phyloP scores from a whole-genome alignment of 2,113 vertebrate genomes.

The Setophaga kirtlandii region DNA sequence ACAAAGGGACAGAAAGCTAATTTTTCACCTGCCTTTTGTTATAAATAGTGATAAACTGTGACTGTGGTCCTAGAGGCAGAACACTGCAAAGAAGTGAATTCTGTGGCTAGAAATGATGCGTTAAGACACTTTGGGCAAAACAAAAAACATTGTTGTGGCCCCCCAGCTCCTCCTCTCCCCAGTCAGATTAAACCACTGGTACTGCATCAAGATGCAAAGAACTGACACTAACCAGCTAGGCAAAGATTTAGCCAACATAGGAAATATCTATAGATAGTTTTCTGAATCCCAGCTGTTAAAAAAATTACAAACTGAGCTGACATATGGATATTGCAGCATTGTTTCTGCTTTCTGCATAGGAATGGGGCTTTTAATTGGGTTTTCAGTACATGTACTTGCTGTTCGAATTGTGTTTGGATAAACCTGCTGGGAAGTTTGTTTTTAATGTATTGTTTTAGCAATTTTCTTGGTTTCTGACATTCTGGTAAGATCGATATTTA shows the following conservation, averaged over 20 bases:
- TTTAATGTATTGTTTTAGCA: constrained; percentile 11
- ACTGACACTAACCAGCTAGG: not conserved
- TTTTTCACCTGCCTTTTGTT: not conserved
- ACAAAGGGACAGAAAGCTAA: not conserved
- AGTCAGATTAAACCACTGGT: not conserved
- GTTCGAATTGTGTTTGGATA: constrained; percentile 1
- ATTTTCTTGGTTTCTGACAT: not conserved
- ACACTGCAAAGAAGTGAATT: not conserved
- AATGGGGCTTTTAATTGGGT: not conserved
- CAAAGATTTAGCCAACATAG: not conserved
- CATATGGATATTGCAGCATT: not conserved
- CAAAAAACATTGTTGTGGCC: not conserved
- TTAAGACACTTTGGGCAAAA: not conserved
- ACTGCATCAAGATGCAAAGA: not conserved
- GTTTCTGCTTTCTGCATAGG: not conserved
- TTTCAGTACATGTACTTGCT: not conserved
- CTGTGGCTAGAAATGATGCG: not conserved
- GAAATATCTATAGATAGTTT: not conserved
- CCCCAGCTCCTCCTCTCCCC: not conserved
- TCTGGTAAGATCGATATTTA: not conserved
- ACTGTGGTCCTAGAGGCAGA: not conserved
- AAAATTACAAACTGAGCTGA: not conserved
- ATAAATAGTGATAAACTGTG: not conserved
- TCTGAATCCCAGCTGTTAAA: not conserved
- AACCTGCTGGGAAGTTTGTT: constrained; percentile 28